A percentile compares a stretch with the other conserved stretches of the same genome.
These are phyloP conservation scores for Tachina grossa DNA, from an alignment of 2,888 invertebrate species.

Conservation along the genomic window DNA sequence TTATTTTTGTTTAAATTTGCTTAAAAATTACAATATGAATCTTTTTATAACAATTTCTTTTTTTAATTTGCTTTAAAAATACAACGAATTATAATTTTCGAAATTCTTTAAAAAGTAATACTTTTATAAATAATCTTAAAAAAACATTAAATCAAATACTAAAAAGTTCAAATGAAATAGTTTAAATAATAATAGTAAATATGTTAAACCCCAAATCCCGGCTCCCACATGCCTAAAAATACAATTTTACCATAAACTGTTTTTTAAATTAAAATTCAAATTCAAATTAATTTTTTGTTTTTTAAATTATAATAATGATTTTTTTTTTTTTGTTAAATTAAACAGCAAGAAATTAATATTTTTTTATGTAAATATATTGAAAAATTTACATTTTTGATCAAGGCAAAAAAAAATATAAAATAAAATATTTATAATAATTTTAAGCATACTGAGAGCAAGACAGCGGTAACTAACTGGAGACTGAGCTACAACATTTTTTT, in stretches of 20 bases:
- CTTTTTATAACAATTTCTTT: not conserved
- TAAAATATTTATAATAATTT: slow-evolving; percentile 44
- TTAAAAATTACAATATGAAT: slow-evolving; percentile 19
- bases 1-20: slow-evolving; percentile 30
- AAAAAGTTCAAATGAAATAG: slow-evolving; percentile 60
- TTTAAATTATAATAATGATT: slow-evolving; percentile 35
- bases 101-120: not conserved
- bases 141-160: slow-evolving; percentile 61
- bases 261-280: slow-evolving; percentile 26
- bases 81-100: slow-evolving; percentile 63
- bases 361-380: slow-evolving; percentile 70
- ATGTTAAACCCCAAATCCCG: not conserved
- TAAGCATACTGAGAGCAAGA: slow-evolving; percentile 67
- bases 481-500: slow-evolving; percentile 82
- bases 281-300: slow-evolving; percentile 16
- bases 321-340: slow-evolving; percentile 40
- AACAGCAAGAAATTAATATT: slow-evolving; percentile 17
- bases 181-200: slow-evolving; percentile 27
- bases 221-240: slow-evolving; percentile 1
- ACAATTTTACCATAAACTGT: slow-evolving; percentile 1
- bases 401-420: slow-evolving; percentile 63
- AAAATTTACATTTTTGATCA: slow-evolving; percentile 71
- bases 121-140: not conserved
- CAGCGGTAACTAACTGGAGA: slow-evolving; percentile 82
- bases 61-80: slow-evolving; percentile 18